Conservation (phyloP, 2,797 vertebrate genomes). For the Rhodeus uyekii region DNA sequence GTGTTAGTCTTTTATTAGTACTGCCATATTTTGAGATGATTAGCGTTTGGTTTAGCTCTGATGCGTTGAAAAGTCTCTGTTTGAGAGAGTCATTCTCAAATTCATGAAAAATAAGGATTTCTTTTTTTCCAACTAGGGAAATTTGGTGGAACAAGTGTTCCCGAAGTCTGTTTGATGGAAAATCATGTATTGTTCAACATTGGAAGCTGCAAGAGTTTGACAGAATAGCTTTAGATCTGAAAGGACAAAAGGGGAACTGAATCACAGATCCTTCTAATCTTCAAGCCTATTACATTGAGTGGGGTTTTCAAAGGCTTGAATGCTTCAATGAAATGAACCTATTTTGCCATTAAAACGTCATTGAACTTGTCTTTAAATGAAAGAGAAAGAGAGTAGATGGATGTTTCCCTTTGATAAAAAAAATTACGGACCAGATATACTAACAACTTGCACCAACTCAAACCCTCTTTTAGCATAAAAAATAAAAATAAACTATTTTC, state of each 20-base stretch:
- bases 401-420: conserved; percentile 35
- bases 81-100: conserved; percentile 31
- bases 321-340: not conserved
- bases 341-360: not conserved
- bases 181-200: conserved; percentile 14
- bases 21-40: conserved; percentile 44
- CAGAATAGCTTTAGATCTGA: conserved; percentile 27
- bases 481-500: no score
- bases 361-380: conserved; percentile 3
- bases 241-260: conserved; percentile 28
- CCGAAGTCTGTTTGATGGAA: not conserved
- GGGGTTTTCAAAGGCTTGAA: conserved; percentile 27
- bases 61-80: conserved; percentile 15
- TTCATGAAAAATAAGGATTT: conserved; percentile 29
- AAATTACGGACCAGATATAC: no score
- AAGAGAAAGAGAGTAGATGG: conserved; percentile 3
- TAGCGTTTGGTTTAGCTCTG: conserved; percentile 41
- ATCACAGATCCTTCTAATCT: conserved; percentile 42
- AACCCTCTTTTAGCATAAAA: no score
- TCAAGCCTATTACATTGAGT: conserved; percentile 12
- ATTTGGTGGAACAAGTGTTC: conserved; percentile 26
- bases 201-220: conserved; percentile 11
- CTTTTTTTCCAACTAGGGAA: conserved; percentile 34
- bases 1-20: conserved; percentile 44
- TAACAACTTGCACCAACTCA: no score